Evolutionary conservation across 2,888 invertebrate species (phyloP).

Genomic region (Acleris emargana): DNA sequence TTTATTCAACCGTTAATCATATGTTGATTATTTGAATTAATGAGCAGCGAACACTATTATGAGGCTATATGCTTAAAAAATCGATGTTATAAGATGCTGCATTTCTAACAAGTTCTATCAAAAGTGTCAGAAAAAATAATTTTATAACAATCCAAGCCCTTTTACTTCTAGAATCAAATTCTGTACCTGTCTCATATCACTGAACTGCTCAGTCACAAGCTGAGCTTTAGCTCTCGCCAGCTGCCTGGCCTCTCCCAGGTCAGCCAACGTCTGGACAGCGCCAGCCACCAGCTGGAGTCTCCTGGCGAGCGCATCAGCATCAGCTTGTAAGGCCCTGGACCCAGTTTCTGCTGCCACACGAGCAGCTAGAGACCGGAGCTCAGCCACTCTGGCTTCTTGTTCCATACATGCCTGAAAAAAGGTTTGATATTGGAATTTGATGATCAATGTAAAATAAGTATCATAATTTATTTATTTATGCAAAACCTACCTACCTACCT

Average conservation of each 20-base stretch:
- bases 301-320: conserved; percentile 90
- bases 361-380: conserved; percentile 89
- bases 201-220: conserved; percentile 86
- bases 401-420: conserved; percentile 88
- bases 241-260: conserved; percentile 89
- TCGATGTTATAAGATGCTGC: no score
- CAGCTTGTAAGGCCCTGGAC: conserved; percentile 88
- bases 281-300: conserved; percentile 90
- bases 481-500: no score
- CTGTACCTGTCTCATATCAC: conserved; percentile 89
- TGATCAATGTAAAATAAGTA: no score
- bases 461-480: no score
- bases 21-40: neutral
- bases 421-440: neutral
- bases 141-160: no score
- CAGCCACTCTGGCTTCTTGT: conserved; percentile 88
- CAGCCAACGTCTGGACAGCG: conserved; percentile 88
- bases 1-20: neutral
- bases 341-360: conserved; percentile 92
- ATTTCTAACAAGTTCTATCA: no score
- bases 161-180: no score
- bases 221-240: conserved; percentile 82
- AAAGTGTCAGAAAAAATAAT: no score
- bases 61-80: no score
- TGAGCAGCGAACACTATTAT: no score